Evolutionary conservation across 2,113 vertebrate genomes (phyloP).

Genomic region (Lanius ludovicianus): DNA sequence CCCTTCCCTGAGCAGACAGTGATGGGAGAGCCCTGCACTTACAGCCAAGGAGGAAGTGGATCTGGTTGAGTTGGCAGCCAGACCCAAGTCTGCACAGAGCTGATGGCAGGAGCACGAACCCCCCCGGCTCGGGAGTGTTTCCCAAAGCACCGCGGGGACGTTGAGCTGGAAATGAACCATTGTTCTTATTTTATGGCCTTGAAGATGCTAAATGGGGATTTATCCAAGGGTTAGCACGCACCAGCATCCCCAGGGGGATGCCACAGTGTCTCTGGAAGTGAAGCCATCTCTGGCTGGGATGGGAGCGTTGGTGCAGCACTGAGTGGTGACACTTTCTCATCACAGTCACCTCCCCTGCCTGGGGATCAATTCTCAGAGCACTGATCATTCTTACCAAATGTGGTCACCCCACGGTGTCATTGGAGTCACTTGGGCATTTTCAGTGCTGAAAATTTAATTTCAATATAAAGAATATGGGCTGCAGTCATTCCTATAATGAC

Average conservation of each 20-base stretch:
- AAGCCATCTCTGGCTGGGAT: not conserved
- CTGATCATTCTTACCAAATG: not conserved
- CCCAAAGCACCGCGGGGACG: not conserved
- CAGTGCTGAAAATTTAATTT: not conserved
- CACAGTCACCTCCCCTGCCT: not conserved
- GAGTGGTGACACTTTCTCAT: not conserved
- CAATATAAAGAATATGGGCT: not conserved
- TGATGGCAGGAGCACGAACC: not conserved
- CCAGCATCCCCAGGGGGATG: not conserved
- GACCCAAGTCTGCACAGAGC: not conserved
- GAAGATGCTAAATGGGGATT: not conserved
- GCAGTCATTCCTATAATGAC: accelerated
- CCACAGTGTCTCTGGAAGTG: not conserved
- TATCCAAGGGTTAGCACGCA: not conserved
- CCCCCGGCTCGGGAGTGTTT: not conserved
- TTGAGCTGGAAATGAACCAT: not conserved
- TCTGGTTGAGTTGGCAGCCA: not conserved
- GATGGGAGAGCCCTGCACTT: not conserved
- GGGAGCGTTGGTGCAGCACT: not conserved
- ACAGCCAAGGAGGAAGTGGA: not conserved
- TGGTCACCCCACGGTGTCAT: not conserved
- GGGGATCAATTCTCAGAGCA: not conserved
- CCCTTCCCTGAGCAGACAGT: not conserved
- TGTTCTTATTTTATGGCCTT: not conserved
- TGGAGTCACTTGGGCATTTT: not conserved